These are phyloP conservation scores for Lymantria monacha DNA, from an alignment of 2,888 invertebrate genomes.

Conservation along the genomic window DNA sequence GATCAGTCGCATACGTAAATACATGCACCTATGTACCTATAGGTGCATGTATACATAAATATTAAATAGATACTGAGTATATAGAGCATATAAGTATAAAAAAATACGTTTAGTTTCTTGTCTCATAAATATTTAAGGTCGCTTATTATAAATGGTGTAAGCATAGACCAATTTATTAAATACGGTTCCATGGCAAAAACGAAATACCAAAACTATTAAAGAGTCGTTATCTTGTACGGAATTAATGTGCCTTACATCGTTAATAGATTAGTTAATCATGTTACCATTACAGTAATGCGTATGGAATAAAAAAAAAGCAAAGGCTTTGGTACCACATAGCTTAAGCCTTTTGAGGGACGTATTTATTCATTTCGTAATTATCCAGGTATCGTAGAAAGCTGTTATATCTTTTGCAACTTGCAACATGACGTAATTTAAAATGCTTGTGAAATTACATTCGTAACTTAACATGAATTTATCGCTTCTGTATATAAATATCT, in stretches of 20 bases:
- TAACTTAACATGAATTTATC: too few relatives aligned
- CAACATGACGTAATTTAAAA: conserved; percentile 23
- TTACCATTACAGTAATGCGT: not conserved
- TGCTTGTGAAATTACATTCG: not conserved
- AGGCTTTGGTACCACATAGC: conserved; percentile 7
- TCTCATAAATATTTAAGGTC: too few relatives aligned
- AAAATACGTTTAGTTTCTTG: too few relatives aligned
- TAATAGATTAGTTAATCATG: conserved; percentile 7
- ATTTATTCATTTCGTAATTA: conserved; percentile 28
- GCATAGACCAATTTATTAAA: not conserved
- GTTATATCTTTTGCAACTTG: conserved; percentile 27
- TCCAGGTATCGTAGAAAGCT: conserved; percentile 30
- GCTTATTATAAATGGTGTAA: too few relatives aligned
- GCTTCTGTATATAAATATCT: too few relatives aligned
- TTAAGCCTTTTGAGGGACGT: conserved; percentile 4
- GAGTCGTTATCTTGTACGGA: conserved; percentile 7
- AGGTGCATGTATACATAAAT: too few relatives aligned
- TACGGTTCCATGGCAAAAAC: not conserved
- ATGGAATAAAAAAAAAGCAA: not conserved
- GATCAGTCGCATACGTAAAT: too few relatives aligned
- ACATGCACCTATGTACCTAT: too few relatives aligned
- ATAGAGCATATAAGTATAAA: too few relatives aligned
- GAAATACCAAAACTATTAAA: conserved; percentile 12
- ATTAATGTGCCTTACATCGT: conserved; percentile 1
- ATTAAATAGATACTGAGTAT: too few relatives aligned